These are phyloP conservation scores for Camptogramma bilineatum DNA, from an alignment of 2,888 invertebrate species.

Conservation along the genomic window DNA sequence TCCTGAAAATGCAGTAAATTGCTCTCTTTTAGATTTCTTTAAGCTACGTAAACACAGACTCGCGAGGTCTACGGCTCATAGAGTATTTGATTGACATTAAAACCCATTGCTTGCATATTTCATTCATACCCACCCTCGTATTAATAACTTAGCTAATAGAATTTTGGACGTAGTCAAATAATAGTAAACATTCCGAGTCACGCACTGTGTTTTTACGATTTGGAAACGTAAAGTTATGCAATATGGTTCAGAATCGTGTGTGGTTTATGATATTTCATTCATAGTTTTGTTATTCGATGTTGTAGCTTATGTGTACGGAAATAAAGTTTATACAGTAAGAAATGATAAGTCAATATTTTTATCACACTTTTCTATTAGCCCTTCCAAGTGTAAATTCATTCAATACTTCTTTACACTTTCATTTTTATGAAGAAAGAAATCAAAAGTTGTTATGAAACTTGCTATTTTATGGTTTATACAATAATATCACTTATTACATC, in stretches of 20 bases:
- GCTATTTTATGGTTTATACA: slow-evolving; percentile 6
- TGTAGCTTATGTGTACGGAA: slow-evolving; percentile 10
- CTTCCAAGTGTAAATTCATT: slow-evolving; percentile 27
- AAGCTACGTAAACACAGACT: too few species aligned
- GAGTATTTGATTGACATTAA: background rate
- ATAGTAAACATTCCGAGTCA: slow-evolving; percentile 37
- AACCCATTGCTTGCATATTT: slow-evolving; percentile 32
- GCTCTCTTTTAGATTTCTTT: too few species aligned
- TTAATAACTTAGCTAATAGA: slow-evolving; percentile 33
- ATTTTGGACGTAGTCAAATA: slow-evolving; percentile 29
- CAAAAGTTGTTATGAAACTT: slow-evolving; percentile 36
- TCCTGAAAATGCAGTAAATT: too few species aligned
- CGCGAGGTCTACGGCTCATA: too few species aligned
- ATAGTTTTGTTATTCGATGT: slow-evolving; percentile 1
- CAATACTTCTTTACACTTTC: slow-evolving; percentile 42
- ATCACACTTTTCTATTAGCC: slow-evolving; percentile 34
- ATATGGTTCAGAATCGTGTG: slow-evolving; percentile 1
- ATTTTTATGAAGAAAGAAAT: slow-evolving; percentile 37
- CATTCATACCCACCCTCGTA: slow-evolving; percentile 34
- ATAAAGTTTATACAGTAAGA: slow-evolving; percentile 8
- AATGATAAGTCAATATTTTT: slow-evolving; percentile 23
- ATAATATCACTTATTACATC: background rate
- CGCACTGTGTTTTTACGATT: slow-evolving; percentile 18
- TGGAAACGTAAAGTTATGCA: background rate
- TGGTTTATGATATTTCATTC: background rate